Conservation (phyloP, 2,888 invertebrate species). For the Lysandra coridon region DNA sequence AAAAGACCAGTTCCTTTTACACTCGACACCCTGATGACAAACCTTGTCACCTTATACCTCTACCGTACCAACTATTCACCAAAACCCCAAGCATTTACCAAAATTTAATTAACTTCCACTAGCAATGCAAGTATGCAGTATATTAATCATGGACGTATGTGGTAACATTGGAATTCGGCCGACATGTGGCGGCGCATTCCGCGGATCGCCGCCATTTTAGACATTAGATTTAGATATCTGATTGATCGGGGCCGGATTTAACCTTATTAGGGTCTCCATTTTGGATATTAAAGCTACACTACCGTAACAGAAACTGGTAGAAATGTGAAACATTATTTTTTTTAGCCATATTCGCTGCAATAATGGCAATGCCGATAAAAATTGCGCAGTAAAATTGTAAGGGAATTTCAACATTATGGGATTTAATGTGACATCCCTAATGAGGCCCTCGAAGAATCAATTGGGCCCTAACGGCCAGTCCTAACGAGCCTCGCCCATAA, state of each 20-base stretch:
- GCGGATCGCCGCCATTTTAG: slow-evolving; percentile 16
- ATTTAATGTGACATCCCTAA: slow-evolving; percentile 13
- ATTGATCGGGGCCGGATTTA: slow-evolving; percentile 6
- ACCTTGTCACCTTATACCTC: not conserved
- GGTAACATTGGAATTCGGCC: slow-evolving; percentile 5
- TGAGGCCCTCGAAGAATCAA: slow-evolving; percentile 38
- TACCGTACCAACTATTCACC: not conserved
- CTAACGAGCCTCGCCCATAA: slow-evolving; percentile 42
- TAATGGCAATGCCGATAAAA: not conserved
- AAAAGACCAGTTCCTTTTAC: no score
- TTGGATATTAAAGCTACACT: not conserved
- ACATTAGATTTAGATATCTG: slow-evolving; percentile 23
- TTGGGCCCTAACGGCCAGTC: slow-evolving; percentile 41
- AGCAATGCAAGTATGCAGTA: not conserved
- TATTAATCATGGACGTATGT: not conserved
- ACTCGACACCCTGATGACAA: no score
- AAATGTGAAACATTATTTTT: not conserved
- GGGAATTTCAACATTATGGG: not conserved
- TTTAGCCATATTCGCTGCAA: not conserved
- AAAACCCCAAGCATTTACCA: not conserved
- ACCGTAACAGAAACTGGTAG: not conserved
- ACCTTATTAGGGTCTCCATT: not conserved
- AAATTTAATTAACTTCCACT: not conserved
- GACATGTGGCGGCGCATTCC: slow-evolving; percentile 23
- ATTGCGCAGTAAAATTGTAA: not conserved